These are phyloP conservation scores for Labroides dimidiatus DNA, from an alignment of 2,797 vertebrate species.

Conservation along the genomic window DNA sequence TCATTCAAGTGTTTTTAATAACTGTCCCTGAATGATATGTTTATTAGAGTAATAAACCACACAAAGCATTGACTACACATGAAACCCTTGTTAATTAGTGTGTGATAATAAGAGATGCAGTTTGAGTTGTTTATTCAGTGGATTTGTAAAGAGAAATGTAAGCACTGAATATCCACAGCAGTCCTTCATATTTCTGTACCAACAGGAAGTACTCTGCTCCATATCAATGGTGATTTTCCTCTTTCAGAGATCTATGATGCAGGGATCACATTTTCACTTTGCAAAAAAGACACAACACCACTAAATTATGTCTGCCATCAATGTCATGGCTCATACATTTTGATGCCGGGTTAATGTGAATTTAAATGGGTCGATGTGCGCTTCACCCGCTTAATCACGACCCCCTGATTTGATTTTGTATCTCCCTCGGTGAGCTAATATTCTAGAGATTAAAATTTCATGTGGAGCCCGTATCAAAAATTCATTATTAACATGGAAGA, in stretches of 20 bases:
- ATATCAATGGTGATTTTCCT: constrained; percentile 16
- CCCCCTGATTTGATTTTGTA: constrained; percentile 83
- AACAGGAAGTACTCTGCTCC: neutral
- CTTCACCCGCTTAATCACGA: constrained; percentile 82
- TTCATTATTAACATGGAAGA: constrained; percentile 84
- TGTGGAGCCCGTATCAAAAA: constrained; percentile 83
- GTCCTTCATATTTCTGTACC: constrained; percentile 13
- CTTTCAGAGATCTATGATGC: constrained; percentile 30
- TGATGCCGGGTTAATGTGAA: constrained; percentile 83
- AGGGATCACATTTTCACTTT: constrained; percentile 67
- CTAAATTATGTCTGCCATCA: constrained; percentile 75
- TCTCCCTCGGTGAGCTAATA: constrained; percentile 83
- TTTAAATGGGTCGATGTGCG: constrained; percentile 84
- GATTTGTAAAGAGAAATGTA: constrained; percentile 4
- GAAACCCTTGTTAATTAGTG: neutral
- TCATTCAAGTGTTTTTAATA: constrained; percentile 4
- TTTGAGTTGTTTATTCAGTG: neutral
- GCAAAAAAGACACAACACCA: constrained; percentile 74
- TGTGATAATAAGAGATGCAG: neutral
- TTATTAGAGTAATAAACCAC: neutral
- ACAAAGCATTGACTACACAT: neutral
- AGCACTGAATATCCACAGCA: neutral
- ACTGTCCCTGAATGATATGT: constrained; percentile 5
- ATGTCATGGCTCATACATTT: constrained; percentile 81
- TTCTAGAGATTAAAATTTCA: constrained; percentile 86